Conservation (phyloP, 1,140 invertebrate species). For the Solen grandis region DNA sequence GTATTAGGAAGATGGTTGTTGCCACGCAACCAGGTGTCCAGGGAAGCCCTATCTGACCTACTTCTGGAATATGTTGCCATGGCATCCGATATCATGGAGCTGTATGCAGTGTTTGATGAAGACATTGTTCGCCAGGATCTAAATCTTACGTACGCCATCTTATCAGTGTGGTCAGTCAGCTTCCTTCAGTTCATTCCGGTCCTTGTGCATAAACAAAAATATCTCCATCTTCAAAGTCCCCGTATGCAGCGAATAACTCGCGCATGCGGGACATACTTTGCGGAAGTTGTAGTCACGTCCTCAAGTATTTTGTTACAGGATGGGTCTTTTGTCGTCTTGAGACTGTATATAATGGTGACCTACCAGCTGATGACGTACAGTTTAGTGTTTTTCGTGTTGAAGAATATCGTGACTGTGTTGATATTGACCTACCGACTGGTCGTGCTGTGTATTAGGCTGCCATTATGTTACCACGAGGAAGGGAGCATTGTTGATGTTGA, state of each 20-base stretch:
- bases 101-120: conserved; percentile 92
- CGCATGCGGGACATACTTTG: conserved; percentile 16
- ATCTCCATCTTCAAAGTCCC: neutral
- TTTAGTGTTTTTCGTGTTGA: conserved; percentile 94
- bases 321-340: conserved; percentile 91
- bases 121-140: conserved; percentile 61
- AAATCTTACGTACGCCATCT: conserved; percentile 60
- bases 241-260: neutral
- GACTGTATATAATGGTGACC: conserved; percentile 89
- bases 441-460: conserved; percentile 20
- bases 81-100: conserved; percentile 96
- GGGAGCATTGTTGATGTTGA: neutral
- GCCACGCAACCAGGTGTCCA: conserved; percentile 92
- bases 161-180: conserved; percentile 86
- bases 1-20: conserved; percentile 93
- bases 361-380: conserved; percentile 94
- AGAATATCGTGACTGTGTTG: conserved; percentile 87
- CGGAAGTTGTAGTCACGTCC: conserved; percentile 14
- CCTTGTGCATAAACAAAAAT: conserved; percentile 59
- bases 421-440: conserved; percentile 9
- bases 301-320: conserved; percentile 82
- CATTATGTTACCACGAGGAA: conserved; percentile 26
- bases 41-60: conserved; percentile 93
- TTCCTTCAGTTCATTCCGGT: conserved; percentile 85
- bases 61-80: conserved; percentile 88